phyloP scores from a whole-genome alignment of 2,113 vertebrate genomes.

The Sinocyclocheilus rhinocerous region DNA sequence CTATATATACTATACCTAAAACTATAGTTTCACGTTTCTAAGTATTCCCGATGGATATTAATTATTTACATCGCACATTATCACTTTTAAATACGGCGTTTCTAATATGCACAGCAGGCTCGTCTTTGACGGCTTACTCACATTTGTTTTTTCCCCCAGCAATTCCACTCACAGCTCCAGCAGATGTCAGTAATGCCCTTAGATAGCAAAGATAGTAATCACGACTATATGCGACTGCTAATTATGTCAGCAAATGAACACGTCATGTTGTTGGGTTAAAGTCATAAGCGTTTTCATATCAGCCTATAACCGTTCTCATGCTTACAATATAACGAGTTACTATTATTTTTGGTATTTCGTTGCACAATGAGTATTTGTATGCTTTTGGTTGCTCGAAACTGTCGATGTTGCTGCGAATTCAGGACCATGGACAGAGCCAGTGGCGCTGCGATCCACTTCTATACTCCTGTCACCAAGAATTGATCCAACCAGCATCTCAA shows the following conservation, averaged over 20 bases:
- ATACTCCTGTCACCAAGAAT: neutral
- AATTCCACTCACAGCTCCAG: conserved; percentile 51
- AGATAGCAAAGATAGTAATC: neutral
- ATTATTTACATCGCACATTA: neutral
- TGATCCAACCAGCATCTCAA: too few relatives aligned
- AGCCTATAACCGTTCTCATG: neutral
- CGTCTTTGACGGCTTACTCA: neutral
- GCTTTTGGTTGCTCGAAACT: neutral
- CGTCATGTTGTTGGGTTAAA: neutral
- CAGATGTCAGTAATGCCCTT: conserved; percentile 69
- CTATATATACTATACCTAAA: neutral
- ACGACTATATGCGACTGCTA: neutral
- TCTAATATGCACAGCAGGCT: neutral
- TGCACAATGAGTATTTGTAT: neutral
- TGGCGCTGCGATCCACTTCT: neutral
- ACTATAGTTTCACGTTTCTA: neutral
- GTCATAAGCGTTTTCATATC: neutral
- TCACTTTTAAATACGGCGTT: neutral
- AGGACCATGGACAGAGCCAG: conserved; percentile 72
- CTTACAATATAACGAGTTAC: neutral
- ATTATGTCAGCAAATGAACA: conserved; percentile 8
- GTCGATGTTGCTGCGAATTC: conserved; percentile 51
- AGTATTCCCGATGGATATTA: neutral
- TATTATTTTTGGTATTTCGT: neutral
- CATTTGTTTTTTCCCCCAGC: neutral